Conservation (phyloP, 2,113 vertebrate genomes). For the Corythornis madagascariensis region DNA sequence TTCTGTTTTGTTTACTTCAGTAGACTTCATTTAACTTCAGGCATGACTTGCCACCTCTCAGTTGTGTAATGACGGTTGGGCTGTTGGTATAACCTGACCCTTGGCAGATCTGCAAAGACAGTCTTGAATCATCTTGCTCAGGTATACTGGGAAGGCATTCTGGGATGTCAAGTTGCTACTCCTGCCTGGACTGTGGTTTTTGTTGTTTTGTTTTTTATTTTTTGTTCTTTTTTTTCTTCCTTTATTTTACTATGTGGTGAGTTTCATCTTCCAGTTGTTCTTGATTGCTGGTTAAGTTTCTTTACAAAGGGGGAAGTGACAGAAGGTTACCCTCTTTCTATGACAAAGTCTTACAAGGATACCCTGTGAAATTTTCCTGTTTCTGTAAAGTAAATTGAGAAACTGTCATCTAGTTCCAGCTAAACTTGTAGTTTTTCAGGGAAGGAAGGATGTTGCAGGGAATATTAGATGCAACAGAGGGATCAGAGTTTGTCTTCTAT, state of each 20-base stretch:
- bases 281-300: neutral
- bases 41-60: neutral
- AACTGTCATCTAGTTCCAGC: neutral
- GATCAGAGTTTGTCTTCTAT: neutral
- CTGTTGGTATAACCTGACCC: neutral
- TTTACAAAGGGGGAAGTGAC: rapidly evolving
- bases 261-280: neutral
- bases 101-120: neutral
- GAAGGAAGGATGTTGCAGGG: neutral
- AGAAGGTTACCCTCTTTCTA: neutral
- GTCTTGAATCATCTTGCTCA: neutral
- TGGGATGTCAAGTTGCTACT: neutral
- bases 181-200: neutral
- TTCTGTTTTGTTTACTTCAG: neutral
- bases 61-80: neutral
- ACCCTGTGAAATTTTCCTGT: neutral
- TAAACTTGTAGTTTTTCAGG: neutral
- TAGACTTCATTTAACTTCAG: neutral
- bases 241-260: neutral
- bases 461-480: neutral
- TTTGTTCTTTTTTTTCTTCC: no score
- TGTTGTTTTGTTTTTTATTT: neutral
- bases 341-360: neutral
- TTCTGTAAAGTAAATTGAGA: neutral
- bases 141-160: neutral